A percentile compares a stretch with the other conserved stretches of the same genome.
Evolutionary conservation across 2,888 invertebrate genomes (phyloP).

Genomic region (Cybosia mesomella): DNA sequence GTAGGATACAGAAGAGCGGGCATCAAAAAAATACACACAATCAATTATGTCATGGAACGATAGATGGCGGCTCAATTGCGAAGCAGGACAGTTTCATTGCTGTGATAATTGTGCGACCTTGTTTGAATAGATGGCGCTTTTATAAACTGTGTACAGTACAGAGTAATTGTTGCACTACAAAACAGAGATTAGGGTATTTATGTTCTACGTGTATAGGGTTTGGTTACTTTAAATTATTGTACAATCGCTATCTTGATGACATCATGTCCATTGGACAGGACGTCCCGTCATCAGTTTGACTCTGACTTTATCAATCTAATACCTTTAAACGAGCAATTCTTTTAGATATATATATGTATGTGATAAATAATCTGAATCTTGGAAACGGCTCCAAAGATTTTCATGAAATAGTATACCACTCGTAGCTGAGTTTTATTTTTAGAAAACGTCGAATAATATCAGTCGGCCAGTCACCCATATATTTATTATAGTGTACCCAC

Average conservation of each 20-base stretch:
- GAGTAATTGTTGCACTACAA: not conserved
- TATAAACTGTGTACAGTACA: not conserved
- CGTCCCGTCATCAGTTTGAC: not conserved
- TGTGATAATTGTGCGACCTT: not conserved
- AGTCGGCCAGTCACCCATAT: too few relatives aligned
- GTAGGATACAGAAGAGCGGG: too few relatives aligned
- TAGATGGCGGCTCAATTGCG: not conserved
- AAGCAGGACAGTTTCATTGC: not conserved
- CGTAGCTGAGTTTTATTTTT: too few relatives aligned
- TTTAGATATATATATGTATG: too few relatives aligned
- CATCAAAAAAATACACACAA: not conserved
- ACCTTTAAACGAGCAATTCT: not conserved
- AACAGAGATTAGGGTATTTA: not conserved
- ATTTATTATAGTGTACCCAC: too few relatives aligned
- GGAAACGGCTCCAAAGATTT: too few relatives aligned
- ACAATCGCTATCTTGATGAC: not conserved
- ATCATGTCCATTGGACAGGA: not conserved
- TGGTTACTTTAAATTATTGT: not conserved
- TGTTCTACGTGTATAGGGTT: not conserved
- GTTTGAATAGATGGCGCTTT: constrained; percentile 1
- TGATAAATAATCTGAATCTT: too few relatives aligned
- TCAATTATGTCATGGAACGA: not conserved
- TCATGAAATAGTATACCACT: too few relatives aligned
- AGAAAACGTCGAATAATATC: too few relatives aligned
- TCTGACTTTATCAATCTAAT: not conserved